Evolutionary conservation across 2,888 invertebrate species (phyloP), one percentile per base, ranked within the genome.

Genomic region (Tipula confusa): DNA sequence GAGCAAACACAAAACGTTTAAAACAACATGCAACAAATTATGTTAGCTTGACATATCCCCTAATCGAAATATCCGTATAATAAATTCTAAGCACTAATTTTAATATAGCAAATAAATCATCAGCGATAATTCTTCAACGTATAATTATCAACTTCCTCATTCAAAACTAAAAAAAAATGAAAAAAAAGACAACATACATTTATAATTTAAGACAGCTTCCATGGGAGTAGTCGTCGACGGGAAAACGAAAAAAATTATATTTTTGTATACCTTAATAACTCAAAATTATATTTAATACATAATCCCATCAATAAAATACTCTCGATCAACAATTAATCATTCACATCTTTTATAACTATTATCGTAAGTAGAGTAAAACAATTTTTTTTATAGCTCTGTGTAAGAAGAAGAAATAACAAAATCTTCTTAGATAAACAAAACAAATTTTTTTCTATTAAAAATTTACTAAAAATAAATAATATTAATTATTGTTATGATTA

Each of bases 381-480:
- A 38, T 9, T 24, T 6, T 9, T n/a, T 64, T 24, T 64, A 1
- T 64, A 24, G 7, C 18, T 43, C n/a, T 43, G 9, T 7, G n/a
- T 0, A 24, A 18, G 64, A 64, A 64, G 64, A 64, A 64, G 64
- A 64, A 24, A 64, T 9, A 0, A n/a, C n/a, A 24, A 64, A 64
- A 64, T 24, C 24, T 64, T 64, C 64, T 64, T 24, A 64, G 64
- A 64, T 64, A 64, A 64, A 64, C 64, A 64, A 64, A 64, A 18
- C 64, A 64, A 64, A 43, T n/a, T n/a, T 43, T 43, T 36, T 43
- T 64, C 24, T 64, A 64, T 9, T 64, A 64, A 64, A 64, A 64
- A 64, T 64, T 24, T 64, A 64, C 64, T 64, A 64, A 64, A 64
- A 64, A 64, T 64, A 64, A 64, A 64, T 64, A 64, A 64, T 64